phyloP scores from a whole-genome alignment of 37 sponge, comb jelly and placozoan genomes.

The Oscarella lobularis region DNA sequence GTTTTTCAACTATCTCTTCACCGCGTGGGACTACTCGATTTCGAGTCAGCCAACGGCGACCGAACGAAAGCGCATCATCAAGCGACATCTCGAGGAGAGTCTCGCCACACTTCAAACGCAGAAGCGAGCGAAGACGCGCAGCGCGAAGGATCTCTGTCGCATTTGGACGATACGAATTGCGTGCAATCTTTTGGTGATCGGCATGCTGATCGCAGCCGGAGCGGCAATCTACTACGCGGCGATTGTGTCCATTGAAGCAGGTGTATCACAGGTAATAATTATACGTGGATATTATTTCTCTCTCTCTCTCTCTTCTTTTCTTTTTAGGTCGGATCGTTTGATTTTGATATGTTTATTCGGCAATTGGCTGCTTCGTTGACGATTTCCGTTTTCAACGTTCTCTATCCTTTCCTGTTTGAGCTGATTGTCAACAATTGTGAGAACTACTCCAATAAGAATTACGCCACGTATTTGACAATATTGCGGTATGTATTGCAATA shows the following conservation, averaged over 20 bases:
- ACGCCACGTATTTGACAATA: not conserved
- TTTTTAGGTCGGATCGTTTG: not conserved
- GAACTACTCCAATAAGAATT: not conserved
- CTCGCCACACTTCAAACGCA: too few species aligned
- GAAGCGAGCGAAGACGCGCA: too few species aligned
- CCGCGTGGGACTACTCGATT: conserved; percentile 85
- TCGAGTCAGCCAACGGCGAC: too few species aligned
- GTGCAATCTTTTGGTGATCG: conserved; percentile 1
- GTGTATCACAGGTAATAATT: not conserved
- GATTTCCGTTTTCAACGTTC: conserved; percentile 8
- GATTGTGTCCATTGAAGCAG: conserved; percentile 2
- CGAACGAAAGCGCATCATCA: too few species aligned
- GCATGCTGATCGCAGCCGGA: conserved; percentile 4
- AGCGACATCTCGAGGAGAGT: too few species aligned
- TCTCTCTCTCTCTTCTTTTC: too few species aligned
- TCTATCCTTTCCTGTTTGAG: conserved; percentile 3
- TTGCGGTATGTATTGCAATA: too few species aligned
- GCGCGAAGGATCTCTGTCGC: not conserved
- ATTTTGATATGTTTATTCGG: not conserved
- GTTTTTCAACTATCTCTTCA: conserved; percentile 71
- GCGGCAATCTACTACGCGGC: conserved; percentile 16
- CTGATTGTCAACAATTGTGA: not conserved
- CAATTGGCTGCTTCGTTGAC: conserved; percentile 9
- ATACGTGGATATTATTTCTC: too few species aligned
- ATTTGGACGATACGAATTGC: not conserved